phyloP scores from a whole-genome alignment of 2,797 vertebrate genomes.

The Spatula versicolor region DNA sequence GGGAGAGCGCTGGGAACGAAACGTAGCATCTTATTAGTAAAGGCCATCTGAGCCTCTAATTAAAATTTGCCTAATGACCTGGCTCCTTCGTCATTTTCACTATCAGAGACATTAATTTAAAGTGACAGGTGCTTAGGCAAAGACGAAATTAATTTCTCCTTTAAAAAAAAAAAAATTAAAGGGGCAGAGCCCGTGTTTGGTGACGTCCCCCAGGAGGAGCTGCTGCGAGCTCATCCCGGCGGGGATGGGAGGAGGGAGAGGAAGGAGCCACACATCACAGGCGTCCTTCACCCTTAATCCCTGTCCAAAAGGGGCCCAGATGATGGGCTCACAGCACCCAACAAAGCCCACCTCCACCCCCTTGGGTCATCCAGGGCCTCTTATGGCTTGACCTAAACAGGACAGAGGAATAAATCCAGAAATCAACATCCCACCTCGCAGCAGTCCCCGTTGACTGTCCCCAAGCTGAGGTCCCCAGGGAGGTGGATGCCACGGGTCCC shows the following conservation, averaged over 20 bases:
- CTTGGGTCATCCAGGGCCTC: not conserved
- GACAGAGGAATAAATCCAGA: not conserved
- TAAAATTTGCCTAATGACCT: slow-evolving; percentile 85
- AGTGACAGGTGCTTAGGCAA: slow-evolving; percentile 77
- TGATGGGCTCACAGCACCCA: not conserved
- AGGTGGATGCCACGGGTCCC: accelerated
- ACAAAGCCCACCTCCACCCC: not conserved
- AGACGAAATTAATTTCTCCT: slow-evolving; percentile 77
- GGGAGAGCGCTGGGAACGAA: slow-evolving; percentile 62
- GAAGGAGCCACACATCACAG: not conserved
- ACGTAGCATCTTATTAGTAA: slow-evolving; percentile 77
- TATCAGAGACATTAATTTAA: slow-evolving; percentile 77
- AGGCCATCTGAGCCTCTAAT: slow-evolving; percentile 81
- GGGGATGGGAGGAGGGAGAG: not conserved
- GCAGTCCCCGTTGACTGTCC: accelerated
- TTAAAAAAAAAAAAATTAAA: slow-evolving; percentile 69
- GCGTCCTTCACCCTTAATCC: not conserved
- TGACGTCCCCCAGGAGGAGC: accelerated
- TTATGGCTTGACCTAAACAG: not conserved
- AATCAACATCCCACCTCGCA: accelerated
- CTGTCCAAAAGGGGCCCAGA: not conserved
- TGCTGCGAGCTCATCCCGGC: accelerated
- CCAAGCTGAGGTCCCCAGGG: not conserved
- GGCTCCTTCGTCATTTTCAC: slow-evolving; percentile 77
- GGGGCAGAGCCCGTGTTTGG: not conserved